phyloP scores from a whole-genome alignment of 2,113 vertebrate species.

The Dissostichus mawsoni region DNA sequence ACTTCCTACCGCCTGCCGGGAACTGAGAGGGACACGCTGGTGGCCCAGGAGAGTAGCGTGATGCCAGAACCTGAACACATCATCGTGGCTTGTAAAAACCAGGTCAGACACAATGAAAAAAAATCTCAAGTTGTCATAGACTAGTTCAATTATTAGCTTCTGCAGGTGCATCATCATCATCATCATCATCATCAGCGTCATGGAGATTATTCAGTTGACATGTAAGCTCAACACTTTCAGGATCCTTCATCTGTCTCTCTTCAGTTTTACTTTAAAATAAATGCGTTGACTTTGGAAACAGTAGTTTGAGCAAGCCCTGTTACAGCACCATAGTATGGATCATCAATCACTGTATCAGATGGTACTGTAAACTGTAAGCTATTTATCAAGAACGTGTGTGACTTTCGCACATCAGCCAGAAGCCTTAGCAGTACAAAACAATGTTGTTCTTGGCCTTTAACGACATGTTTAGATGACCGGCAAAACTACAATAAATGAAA shows the following conservation, averaged over 20 bases:
- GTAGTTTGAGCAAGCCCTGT: neutral
- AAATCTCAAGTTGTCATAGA: neutral
- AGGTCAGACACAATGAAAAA: constrained; percentile 83
- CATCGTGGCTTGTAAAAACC: constrained; percentile 95
- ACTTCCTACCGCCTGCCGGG: constrained; percentile 95
- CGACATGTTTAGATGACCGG: neutral
- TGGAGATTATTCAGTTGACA: neutral
- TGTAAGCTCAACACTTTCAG: neutral
- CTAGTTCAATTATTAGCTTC: neutral
- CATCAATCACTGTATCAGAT: constrained; percentile 18
- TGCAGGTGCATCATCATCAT: neutral
- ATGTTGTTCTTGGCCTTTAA: too few species aligned
- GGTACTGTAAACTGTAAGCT: constrained; percentile 30
- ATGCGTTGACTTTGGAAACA: too few species aligned
- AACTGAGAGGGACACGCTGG: constrained; percentile 90
- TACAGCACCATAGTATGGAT: constrained; percentile 19
- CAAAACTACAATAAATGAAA: neutral
- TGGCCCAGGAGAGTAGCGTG: constrained; percentile 92
- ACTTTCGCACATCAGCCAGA: constrained; percentile 5
- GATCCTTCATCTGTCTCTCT: neutral
- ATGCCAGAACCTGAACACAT: constrained; percentile 97
- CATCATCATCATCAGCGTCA: neutral
- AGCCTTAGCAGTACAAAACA: neutral
- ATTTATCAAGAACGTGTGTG: constrained; percentile 27
- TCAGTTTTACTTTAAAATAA: neutral